Evolutionary conservation across 2,113 vertebrate genomes (phyloP).

Genomic region (Eretmochelys imbricata): DNA sequence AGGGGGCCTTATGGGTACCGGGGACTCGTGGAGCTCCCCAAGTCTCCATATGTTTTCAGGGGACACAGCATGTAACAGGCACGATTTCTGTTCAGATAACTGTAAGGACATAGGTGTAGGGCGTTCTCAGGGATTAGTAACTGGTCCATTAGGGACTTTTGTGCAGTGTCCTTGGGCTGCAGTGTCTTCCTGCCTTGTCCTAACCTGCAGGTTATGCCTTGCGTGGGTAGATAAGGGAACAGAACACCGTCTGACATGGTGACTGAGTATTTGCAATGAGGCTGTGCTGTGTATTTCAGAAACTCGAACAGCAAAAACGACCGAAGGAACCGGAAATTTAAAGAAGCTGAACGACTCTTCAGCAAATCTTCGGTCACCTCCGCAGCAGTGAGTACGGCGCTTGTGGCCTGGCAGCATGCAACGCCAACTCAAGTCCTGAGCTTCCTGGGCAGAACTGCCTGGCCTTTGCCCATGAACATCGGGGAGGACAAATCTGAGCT

Average conservation of each 20-base stretch:
- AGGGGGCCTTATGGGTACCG: not conserved
- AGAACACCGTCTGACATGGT: not conserved
- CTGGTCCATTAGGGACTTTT: not conserved
- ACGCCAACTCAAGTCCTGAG: not conserved
- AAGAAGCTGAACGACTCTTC: constrained; percentile 96
- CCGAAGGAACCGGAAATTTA: constrained; percentile 95
- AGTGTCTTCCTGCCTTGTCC: not conserved
- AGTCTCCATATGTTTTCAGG: not conserved
- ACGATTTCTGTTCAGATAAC: not conserved
- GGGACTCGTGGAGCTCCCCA: not conserved
- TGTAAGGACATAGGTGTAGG: not conserved
- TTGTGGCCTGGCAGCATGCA: fast-evolving
- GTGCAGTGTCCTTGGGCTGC: not conserved
- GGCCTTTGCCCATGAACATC: not conserved
- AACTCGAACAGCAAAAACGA: constrained; percentile 98
- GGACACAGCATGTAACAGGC: not conserved
- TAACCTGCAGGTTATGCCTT: not conserved
- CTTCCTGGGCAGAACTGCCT: not conserved
- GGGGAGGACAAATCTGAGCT: not conserved
- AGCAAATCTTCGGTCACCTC: constrained; percentile 99
- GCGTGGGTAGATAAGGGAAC: not conserved
- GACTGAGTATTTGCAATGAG: not conserved
- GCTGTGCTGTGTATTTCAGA: constrained; percentile 72
- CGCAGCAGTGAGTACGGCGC: constrained; percentile 87
- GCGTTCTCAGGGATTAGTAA: not conserved